Base-by-base conservation (phyloP, 2,113 vertebrate species). In the Potamarius usumacintae region DNA sequence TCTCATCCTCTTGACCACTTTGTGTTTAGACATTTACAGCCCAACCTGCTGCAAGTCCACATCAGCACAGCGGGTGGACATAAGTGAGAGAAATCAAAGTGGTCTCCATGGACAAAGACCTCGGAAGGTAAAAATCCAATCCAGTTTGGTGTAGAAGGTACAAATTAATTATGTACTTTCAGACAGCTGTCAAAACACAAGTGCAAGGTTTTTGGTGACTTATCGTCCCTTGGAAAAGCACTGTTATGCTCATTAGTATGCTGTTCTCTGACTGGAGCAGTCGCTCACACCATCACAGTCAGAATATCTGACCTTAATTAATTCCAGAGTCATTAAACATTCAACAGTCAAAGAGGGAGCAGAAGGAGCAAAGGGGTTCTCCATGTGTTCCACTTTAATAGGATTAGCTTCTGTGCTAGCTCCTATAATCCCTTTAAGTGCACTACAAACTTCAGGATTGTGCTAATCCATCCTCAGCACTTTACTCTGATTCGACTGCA, bases 261-360 rank as follows among this genome's bases (percentile, higher is more conserved):
- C 50, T n/a, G 15, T 78, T 78, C 53, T 50, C 50, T 78, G 76
- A 78, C 5, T 55, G 25, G 76, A 78, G 48, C 76, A 27, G 76
- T 15, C 50, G 53, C 14, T 27, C 12, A 1, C 76, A 17, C 20
- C 2, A 11, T n/a, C 50, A 78, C 25, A 34, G 76, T 78, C 76
- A 78, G 76, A 78, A 53, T 53, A 27, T 55, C 76, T 78, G 76
- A 78, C 76, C 50, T 78, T 78, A 78, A 78, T 78, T n/a, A 78
- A 78, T 78, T 78, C 76, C 22, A 27, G 76, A 78, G 76, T 78
- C 76, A 53, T 78, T 78, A 78, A 78, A 55, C 50, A 55, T 78
- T 78, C 76, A 78, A 7, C 76, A 27, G 50, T 27, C 76, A 55
- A n/a, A 78, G 76, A 53, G 76, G 50, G 50, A 78, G 76, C 76